Base-by-base conservation (phyloP, 2,888 invertebrate species). In the Polyommatus icarus region DNA sequence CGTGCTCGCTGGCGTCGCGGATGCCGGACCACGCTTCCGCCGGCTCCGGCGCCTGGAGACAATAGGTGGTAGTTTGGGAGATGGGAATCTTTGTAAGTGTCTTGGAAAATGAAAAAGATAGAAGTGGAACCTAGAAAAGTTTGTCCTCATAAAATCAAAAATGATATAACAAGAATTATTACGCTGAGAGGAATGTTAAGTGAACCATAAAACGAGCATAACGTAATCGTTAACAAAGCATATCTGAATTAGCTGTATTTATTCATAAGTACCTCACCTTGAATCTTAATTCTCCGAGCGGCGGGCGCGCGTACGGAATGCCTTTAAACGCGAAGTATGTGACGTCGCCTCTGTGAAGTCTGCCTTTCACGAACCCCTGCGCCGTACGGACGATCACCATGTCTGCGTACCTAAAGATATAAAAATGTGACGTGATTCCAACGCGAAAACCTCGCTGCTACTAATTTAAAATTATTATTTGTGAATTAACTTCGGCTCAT, bases 261-360 rank as follows among this genome's bases (percentile, higher is more conserved):
- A 50, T 46, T 24, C 40, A 46, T 20, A 59, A 59, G 46, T 36
- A 71, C 87, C 89, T 92, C 86, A 95, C 95, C 94, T 95, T 94
- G 88, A 96, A 96, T 89, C 96, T 90, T 79, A 95, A 91, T 83
- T 91, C 84, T 67, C 94, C 95, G 54, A 95, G 79, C 15, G 96
- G 96, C 76, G 96, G 95, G 81, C 92, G 90, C 8, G 95, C 96
- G 82, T 95, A 96, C 29, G 95, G 95, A 81, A 96, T 94, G 76
- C 95, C 95, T 87, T 94, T 94, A 84, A 94, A 94, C 71, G 93
- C 89, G 59, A 88, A 84, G 83, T 91, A 94, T 79, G 86, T 88
- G 80, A 85, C 86, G 67, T 86, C 84, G 12, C 82, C 85, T 76
- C 83, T 86, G 82, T 86, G 89, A 29, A 85, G 76, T 5, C 84